These are phyloP conservation scores for Tolmerus cingulatus DNA, from an alignment of 2,888 invertebrate species.

Conservation along the genomic window DNA sequence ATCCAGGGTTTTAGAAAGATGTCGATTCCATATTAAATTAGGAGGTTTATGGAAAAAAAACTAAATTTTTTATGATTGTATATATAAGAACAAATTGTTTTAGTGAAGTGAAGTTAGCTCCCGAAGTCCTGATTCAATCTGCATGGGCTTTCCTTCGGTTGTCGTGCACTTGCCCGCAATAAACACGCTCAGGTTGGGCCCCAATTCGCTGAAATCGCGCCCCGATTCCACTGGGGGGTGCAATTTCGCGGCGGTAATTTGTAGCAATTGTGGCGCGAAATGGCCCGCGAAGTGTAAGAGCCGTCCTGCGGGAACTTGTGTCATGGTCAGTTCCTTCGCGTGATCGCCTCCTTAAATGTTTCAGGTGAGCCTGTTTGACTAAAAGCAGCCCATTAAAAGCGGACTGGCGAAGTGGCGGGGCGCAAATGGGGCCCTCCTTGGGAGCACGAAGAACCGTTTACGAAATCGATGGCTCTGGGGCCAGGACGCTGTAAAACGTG, in stretches of 20 bases:
- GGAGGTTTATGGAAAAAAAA: not conserved
- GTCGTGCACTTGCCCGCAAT: not conserved
- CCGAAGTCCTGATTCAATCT: not conserved
- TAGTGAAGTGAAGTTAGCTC: not conserved
- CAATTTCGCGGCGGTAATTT: constrained; percentile 19
- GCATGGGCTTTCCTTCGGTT: not conserved
- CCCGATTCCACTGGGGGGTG: not conserved
- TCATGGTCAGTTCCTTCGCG: constrained; percentile 18
- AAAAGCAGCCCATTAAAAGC: constrained; percentile 18
- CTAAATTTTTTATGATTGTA: not conserved
- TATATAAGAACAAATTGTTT: not conserved
- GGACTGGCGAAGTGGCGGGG: not conserved
- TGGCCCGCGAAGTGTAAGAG: not conserved
- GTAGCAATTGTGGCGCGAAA: constrained; percentile 6
- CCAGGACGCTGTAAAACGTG: not conserved
- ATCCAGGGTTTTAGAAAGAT: not conserved
- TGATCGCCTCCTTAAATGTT: constrained; percentile 24
- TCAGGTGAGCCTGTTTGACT: constrained; percentile 27
- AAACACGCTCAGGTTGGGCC: not conserved
- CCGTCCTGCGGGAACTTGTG: constrained; percentile 1
- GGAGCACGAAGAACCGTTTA: constrained; percentile 27
- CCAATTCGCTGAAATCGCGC: not conserved
- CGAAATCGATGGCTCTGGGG: not conserved
- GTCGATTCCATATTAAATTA: not conserved
- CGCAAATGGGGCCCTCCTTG: not conserved